Conservation (phyloP, 2,888 invertebrate species). For the Volucella inflata region DNA sequence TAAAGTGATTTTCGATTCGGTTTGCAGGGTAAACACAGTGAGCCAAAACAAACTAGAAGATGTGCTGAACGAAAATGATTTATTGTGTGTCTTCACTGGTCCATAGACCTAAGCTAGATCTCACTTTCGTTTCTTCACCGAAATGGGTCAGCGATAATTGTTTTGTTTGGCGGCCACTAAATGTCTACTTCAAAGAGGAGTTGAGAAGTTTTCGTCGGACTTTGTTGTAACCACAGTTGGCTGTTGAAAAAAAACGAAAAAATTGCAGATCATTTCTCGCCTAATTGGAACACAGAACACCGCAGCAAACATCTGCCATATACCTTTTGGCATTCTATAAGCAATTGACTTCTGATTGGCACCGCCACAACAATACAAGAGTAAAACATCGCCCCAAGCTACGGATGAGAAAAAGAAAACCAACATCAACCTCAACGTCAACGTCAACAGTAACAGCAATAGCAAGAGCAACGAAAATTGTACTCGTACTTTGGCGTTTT, state of each 20-base stretch:
- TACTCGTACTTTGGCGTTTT: background rate
- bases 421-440: background rate
- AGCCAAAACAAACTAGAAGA: conserved; percentile 9
- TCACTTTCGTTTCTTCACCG: conserved; percentile 43
- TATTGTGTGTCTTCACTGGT: conserved; percentile 13
- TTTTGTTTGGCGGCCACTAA: conserved; percentile 18
- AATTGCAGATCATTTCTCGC: background rate
- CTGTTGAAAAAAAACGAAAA: background rate
- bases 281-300: background rate
- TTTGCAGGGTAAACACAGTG: background rate
- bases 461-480: too few relatives aligned
- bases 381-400: background rate
- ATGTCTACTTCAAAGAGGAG: conserved; percentile 3
- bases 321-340: conserved; percentile 1
- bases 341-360: background rate
- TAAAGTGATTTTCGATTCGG: background rate
- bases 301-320: conserved; percentile 15
- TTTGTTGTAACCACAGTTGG: background rate
- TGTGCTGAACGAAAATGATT: conserved; percentile 39
- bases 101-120: background rate
- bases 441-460: background rate
- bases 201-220: background rate
- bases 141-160: conserved; percentile 27
- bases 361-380: background rate
- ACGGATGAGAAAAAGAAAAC: background rate